These are phyloP conservation scores for Shargacucullia verbasci DNA, from an alignment of 2,888 invertebrate species.

Conservation along the genomic window DNA sequence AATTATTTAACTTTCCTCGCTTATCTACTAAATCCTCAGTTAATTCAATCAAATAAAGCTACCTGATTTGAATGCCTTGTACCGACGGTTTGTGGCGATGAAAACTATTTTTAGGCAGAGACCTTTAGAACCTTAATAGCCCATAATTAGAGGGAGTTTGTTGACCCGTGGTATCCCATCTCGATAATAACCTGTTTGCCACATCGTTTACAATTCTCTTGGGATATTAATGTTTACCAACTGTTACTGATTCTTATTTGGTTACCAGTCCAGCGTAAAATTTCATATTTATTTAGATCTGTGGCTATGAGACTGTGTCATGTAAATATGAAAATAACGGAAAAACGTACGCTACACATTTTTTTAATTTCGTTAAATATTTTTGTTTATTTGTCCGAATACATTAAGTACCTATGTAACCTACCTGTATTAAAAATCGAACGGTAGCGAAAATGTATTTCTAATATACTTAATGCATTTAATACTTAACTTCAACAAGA, in stretches of 20 bases:
- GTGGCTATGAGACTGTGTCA: background rate
- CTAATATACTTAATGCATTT: no score
- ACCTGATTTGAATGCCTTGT: slow-evolving; percentile 13
- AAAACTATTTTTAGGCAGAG: slow-evolving; percentile 35
- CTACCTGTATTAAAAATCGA: no score
- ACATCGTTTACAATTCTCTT: slow-evolving; percentile 26
- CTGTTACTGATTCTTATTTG: slow-evolving; percentile 17
- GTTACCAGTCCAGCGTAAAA: slow-evolving; percentile 5
- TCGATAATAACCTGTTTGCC: slow-evolving; percentile 46
- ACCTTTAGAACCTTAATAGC: slow-evolving; percentile 41
- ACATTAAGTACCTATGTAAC: no score
- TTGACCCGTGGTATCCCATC: slow-evolving; percentile 46
- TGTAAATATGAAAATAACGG: background rate
- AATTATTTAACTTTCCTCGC: background rate
- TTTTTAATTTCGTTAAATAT: no score
- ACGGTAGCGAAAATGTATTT: no score
- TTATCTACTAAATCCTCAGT: background rate
- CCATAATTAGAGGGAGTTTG: slow-evolving; percentile 46
- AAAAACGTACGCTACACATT: no score
- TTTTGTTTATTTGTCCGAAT: no score
- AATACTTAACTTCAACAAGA: no score
- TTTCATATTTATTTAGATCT: slow-evolving; percentile 6
- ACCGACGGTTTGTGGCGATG: background rate
- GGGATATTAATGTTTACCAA: slow-evolving; percentile 24
- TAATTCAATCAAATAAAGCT: slow-evolving; percentile 3